phyloP scores from a whole-genome alignment of 2,797 vertebrate species.

The Aphelocoma californica region DNA sequence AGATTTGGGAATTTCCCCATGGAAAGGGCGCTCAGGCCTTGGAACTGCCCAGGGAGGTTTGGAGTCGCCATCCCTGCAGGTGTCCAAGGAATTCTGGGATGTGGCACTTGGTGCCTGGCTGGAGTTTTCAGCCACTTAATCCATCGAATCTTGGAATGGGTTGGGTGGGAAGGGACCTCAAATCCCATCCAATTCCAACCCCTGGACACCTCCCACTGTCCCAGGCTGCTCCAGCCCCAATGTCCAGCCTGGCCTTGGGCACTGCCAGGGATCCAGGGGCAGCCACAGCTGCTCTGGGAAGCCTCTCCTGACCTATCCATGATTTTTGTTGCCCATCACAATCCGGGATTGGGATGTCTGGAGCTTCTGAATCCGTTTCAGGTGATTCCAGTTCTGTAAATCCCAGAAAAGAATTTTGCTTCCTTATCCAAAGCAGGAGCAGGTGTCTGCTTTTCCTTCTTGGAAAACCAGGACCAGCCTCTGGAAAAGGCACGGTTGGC shows the following conservation, averaged over 20 bases:
- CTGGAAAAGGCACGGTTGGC: background rate
- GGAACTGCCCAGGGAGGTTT: too few species aligned
- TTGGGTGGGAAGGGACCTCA: too few species aligned
- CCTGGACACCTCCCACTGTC: too few species aligned
- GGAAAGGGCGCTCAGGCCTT: too few species aligned
- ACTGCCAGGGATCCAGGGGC: background rate
- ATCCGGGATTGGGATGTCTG: background rate
- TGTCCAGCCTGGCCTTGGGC: background rate
- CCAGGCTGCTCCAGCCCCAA: too few species aligned
- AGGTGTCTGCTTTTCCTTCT: background rate
- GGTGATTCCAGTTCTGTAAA: background rate
- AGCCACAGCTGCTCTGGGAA: background rate
- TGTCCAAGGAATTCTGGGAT: background rate
- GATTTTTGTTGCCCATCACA: background rate
- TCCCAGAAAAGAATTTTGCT: background rate
- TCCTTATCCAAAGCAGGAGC: background rate
- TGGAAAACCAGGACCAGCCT: background rate
- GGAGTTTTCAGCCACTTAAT: background rate
- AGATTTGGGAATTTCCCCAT: too few species aligned
- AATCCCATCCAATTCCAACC: too few species aligned
- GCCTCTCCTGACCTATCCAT: background rate
- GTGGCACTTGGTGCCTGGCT: background rate
- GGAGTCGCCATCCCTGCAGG: background rate
- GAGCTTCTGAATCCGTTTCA: fast-evolving
- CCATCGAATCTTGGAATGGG: background rate